Base-by-base conservation (phyloP, 2,888 invertebrate species). In the Flexamia atlantica region DNA sequence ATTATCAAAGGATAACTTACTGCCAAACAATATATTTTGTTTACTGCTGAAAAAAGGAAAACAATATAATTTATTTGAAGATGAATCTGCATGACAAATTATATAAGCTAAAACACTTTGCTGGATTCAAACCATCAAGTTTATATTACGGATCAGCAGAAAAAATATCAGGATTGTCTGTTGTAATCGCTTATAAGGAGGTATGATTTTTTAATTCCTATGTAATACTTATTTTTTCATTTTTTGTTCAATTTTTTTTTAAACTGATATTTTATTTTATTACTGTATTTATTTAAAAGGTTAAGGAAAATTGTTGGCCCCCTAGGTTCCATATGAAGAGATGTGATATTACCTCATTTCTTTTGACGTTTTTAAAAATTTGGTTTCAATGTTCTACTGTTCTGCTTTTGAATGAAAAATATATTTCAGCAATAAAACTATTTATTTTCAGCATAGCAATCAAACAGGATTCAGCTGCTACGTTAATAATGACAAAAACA, bases 61-160 rank as follows among this genome's bases (percentile, higher is more conserved):
- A 53, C 5, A 53, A 2, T 9, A 36, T 7, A 36, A 36, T 9
- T 36, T 36, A 36, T 9, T 36, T 36, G 36, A 53, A 20, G 5
- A 53, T 53, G 53, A 53, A 28, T 30, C 25, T 64, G 9, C 30
- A 28, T 14, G 30, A 30, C 1, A 1, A 14, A 30, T 28, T 28
- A 28, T 28, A 30, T 9, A 1, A 72, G 20, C 17, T 72, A 20
- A 72, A 72, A 30, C 72, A 72, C 1, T 72, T 72, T 40, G 2
- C 36, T 72, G 72, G 72, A 14, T 72, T 40, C 40, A 72, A 72
- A 40, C 68, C 68, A 30, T n/a, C 68, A 68, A 32, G 36, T 23
- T 40, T 72, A 40, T 20, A 68, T n/a, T n/a, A n/a, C n/a, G n/a
- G n/a, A 60, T 30, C 53, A 23, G 30, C 3, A 28, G 28, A 7